Base-by-base conservation (phyloP, 2,113 vertebrate genomes). In the Apodemus sylvaticus region DNA sequence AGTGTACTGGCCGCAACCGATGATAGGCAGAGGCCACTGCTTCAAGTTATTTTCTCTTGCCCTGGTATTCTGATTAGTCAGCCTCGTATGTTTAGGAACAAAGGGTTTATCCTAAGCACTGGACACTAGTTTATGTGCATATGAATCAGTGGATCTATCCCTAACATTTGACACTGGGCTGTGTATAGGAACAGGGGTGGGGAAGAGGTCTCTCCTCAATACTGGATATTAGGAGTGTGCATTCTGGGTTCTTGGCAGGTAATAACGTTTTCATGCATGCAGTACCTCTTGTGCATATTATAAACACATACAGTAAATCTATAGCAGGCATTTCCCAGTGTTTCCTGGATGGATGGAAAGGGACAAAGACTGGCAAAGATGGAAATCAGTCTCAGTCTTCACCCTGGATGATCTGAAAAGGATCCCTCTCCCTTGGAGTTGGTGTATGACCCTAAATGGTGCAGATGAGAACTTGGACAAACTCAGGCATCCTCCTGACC, bases 11-110 rank as follows among this genome's bases (percentile, higher is more conserved):
- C 26, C 48, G 12, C 20, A 86, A 48, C 3, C 3, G 29, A 24
- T 14, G 10, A n/a, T 5, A 3, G 51, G 20, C 10, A 11, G 8
- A 22, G 0, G 31, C 3, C 0, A 4, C 36, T 16, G 17, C 34
- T 86, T 64, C 42, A 29, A 2, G 51, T 29, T 45, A 53, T 9
- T 89, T 58, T 39, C 24, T 73, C 51, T 73, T 42, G 36, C n/a
- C 48, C 68, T 58, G 86, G 36, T 29, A n/a, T 20, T 26, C n/a
- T 74, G n/a, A 58, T 58, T 58, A 74, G 16, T 34, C 53, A 45
- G 10, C 36, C 34, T 26, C 22, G 20, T 22, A 34, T 8, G 20
- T n/a, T n/a, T 55, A 24, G 58, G 36, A 22, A 24, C 36, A 58
- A 81, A 62, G 10, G 39, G n/a, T 48, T 45, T 51, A 8, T 79